These are phyloP conservation scores for Ichneumoninae sp. DNA, from an alignment of 2,888 invertebrate species.

Conservation along the genomic window DNA sequence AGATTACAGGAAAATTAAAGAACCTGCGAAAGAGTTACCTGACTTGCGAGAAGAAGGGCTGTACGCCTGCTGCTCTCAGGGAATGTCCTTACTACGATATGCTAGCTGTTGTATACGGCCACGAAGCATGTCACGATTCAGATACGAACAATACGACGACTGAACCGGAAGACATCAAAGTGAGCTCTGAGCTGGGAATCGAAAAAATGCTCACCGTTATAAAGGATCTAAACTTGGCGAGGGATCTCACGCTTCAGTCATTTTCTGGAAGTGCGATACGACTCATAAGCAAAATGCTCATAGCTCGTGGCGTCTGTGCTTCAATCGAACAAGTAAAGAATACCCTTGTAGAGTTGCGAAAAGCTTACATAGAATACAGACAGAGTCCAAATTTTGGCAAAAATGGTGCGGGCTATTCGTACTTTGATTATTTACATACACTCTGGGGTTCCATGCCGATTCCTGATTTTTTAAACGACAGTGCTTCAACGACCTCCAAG, in stretches of 20 bases:
- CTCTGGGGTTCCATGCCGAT: slow-evolving; percentile 68
- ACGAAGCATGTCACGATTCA: neutral
- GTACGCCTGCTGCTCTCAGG: slow-evolving; percentile 52
- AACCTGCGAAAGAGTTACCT: slow-evolving; percentile 70
- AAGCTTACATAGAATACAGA: slow-evolving; percentile 69
- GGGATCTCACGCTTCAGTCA: slow-evolving; percentile 65
- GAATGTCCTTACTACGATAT: slow-evolving; percentile 69
- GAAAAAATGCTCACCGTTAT: slow-evolving; percentile 69
- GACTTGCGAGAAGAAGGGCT: slow-evolving; percentile 61
- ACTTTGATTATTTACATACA: slow-evolving; percentile 67
- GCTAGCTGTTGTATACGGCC: slow-evolving; percentile 67
- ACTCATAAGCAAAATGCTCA: slow-evolving; percentile 69
- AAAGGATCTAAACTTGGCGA: slow-evolving; percentile 67
- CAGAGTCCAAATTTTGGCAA: slow-evolving; percentile 42
- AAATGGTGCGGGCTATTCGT: slow-evolving; percentile 62
- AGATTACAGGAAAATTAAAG: slow-evolving; percentile 72
- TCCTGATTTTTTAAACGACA: neutral
- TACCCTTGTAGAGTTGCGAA: slow-evolving; percentile 68
- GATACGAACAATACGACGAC: slow-evolving; percentile 7
- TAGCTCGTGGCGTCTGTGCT: slow-evolving; percentile 65
- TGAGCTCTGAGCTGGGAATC: slow-evolving; percentile 71
- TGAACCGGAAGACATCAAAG: slow-evolving; percentile 39
- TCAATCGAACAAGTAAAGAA: slow-evolving; percentile 70
- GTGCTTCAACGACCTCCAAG: neutral
- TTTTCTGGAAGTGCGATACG: slow-evolving; percentile 68